These are phyloP conservation scores for Sminthurides bifidus DNA, from an alignment of 1,140 invertebrate species.

Conservation along the genomic window DNA sequence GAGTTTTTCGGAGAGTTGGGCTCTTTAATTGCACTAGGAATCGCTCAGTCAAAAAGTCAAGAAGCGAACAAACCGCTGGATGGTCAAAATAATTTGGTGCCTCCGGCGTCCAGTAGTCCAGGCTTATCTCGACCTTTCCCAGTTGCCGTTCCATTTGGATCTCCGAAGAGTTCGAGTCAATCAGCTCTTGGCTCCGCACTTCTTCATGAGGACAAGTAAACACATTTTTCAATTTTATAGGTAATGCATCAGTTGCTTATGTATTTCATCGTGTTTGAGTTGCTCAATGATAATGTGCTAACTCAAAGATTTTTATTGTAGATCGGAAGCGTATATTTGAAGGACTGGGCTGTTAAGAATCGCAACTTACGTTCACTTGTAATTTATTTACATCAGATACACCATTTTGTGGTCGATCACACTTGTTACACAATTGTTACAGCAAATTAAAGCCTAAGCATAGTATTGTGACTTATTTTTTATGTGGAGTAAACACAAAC, in stretches of 20 bases:
- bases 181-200: neutral
- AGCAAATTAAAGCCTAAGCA: too few relatives aligned
- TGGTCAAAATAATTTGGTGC: neutral
- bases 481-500: too few relatives aligned
- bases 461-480: too few relatives aligned
- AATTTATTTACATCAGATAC: too few relatives aligned
- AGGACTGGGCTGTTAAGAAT: too few relatives aligned
- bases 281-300: neutral
- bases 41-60: neutral
- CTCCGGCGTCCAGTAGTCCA: neutral
- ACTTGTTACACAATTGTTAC: too few relatives aligned
- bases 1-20: neutral
- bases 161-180: neutral
- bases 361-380: too few relatives aligned
- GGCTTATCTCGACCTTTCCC: neutral
- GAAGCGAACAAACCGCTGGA: neutral
- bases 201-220: neutral
- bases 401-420: too few relatives aligned
- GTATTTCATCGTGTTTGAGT: neutral
- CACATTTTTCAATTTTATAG: neutral
- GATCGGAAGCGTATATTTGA: too few relatives aligned
- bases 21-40: neutral
- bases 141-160: conserved; percentile 2
- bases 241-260: neutral
- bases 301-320: neutral